Conservation (phyloP, 2,888 invertebrate genomes). For the Cylindroiulus punctatus region DNA sequence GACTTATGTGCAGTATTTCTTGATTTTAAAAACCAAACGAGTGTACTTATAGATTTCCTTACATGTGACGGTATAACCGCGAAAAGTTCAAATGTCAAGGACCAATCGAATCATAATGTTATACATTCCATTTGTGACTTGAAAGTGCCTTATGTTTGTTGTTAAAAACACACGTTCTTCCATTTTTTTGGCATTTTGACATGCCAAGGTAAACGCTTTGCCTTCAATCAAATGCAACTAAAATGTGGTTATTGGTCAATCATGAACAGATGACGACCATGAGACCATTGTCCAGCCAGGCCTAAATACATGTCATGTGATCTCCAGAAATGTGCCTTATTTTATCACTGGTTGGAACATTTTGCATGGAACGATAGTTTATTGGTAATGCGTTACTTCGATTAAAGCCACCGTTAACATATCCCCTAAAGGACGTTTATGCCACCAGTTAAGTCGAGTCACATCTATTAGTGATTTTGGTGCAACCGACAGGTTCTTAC, state of each 20-base stretch:
- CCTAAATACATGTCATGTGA: not conserved
- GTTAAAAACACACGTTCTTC: not conserved
- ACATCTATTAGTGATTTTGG: not conserved
- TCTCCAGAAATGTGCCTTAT: not conserved
- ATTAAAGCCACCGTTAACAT: not conserved
- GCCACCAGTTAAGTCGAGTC: too few relatives aligned
- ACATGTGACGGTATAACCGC: too few relatives aligned
- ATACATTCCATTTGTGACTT: not conserved
- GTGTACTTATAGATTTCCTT: not conserved
- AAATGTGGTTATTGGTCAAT: not conserved
- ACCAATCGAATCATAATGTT: not conserved
- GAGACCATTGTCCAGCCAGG: too few relatives aligned
- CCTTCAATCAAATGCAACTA: not conserved
- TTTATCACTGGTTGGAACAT: not conserved
- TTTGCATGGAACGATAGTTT: not conserved
- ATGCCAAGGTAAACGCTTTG: not conserved
- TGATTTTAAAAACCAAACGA: not conserved
- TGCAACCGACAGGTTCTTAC: not conserved
- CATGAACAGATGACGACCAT: not conserved
- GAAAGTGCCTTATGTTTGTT: not conserved
- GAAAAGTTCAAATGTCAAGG: conserved; percentile 13
- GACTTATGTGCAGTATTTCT: not conserved
- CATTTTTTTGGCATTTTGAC: not conserved
- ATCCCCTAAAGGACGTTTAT: not conserved
- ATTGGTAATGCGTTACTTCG: not conserved